phyloP scores from a whole-genome alignment of 1,140 invertebrate genomes.

The Paraescarpia echinospica region DNA sequence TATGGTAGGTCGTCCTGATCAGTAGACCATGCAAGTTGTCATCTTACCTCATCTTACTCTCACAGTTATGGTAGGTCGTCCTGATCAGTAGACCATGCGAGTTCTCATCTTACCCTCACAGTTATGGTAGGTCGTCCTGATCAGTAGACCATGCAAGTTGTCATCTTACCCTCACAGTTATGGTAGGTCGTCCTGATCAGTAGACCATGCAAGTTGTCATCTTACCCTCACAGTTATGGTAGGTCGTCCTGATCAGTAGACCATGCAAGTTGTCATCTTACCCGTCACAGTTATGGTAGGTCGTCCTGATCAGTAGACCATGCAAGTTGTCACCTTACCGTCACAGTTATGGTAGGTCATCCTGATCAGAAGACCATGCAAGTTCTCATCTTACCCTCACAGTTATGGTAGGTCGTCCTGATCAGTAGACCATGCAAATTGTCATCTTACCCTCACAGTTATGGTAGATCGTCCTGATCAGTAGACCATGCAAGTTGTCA shows the following conservation, averaged over 20 bases:
- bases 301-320: neutral
- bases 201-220: neutral
- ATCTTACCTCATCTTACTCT: no score
- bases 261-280: no score
- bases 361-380: neutral
- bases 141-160: neutral
- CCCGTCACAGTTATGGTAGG: constrained; percentile 20
- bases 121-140: constrained; percentile 15
- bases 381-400: no score
- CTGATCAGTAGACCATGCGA: neutral
- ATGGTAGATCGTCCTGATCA: constrained; percentile 7
- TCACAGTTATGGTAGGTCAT: constrained; percentile 20
- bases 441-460: constrained; percentile 17
- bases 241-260: neutral
- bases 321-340: no score
- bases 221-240: constrained; percentile 21
- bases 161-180: constrained; percentile 22
- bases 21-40: neutral
- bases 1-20: constrained; percentile 11
- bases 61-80: constrained; percentile 18
- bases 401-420: constrained; percentile 14
- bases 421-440: neutral
- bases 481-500: neutral
- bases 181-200: neutral
- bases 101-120: no score